Evolutionary conservation across 2,797 vertebrate species (phyloP).

Genomic region (Leptoclinus maculatus): DNA sequence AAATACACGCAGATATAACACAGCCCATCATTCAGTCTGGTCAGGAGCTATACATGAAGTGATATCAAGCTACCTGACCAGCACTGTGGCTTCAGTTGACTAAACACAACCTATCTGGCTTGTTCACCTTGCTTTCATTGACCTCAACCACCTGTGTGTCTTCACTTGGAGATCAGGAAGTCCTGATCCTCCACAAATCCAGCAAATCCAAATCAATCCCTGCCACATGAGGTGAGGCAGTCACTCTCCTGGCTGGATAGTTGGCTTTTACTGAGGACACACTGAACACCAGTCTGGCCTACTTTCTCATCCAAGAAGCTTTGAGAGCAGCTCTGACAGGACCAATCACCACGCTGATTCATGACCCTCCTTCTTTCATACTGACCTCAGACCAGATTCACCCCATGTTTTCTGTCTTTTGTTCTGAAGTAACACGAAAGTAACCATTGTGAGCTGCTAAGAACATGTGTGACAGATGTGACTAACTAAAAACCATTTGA

Average conservation of each 20-base stretch:
- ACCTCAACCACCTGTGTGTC: constrained; percentile 47
- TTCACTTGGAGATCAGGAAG: constrained; percentile 24
- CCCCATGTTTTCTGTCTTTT: too few species aligned
- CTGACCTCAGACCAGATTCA: background rate
- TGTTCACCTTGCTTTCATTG: constrained; percentile 29
- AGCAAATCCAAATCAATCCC: constrained; percentile 59
- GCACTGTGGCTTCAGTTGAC: background rate
- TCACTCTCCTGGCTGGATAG: background rate
- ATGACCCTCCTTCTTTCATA: background rate
- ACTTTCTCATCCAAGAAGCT: background rate
- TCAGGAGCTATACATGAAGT: background rate
- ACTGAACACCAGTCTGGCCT: background rate
- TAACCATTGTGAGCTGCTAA: too few species aligned
- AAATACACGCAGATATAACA: background rate
- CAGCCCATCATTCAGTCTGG: background rate
- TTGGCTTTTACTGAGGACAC: background rate
- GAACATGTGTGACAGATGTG: too few species aligned
- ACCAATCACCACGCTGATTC: background rate
- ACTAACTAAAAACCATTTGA: too few species aligned
- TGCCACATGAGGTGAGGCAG: background rate
- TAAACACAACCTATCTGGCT: constrained; percentile 36
- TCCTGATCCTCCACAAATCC: constrained; percentile 64
- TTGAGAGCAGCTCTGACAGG: background rate
- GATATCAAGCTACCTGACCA: background rate
- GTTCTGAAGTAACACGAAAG: too few species aligned